Percentiles rank a stretch among this genome's conserved stretches.
phyloP scores from a whole-genome alignment of 2,113 vertebrate species.

The Euleptes europaea region DNA sequence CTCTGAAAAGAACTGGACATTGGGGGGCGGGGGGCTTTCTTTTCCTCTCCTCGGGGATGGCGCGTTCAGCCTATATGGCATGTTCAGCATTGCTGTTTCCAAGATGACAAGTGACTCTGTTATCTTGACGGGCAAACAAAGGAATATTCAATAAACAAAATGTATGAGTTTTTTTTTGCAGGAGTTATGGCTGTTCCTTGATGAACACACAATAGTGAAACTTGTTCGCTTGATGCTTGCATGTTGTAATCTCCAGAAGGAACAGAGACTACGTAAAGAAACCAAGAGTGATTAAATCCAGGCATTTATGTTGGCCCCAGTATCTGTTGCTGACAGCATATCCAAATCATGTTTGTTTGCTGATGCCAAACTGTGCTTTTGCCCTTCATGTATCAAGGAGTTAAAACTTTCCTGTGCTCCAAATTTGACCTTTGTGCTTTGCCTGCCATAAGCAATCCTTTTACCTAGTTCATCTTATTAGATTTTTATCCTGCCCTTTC shows the following conservation, averaged over 20 bases:
- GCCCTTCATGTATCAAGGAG: neutral
- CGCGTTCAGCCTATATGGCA: neutral
- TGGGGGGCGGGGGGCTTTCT: neutral
- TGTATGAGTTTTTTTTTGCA: neutral
- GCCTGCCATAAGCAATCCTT: neutral
- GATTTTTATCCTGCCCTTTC: too few relatives aligned
- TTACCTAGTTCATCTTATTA: neutral
- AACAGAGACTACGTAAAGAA: neutral
- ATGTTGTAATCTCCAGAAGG: neutral
- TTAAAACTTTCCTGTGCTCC: neutral
- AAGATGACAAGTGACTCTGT: constrained; percentile 7
- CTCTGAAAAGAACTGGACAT: constrained; percentile 4
- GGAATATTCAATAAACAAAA: neutral
- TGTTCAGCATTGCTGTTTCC: neutral
- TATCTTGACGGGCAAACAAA: constrained; percentile 27
- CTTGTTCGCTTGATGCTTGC: neutral
- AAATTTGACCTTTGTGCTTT: neutral
- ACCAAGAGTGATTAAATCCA: neutral
- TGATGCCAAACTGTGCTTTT: neutral
- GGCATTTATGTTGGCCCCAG: neutral
- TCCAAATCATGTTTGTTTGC: too few relatives aligned
- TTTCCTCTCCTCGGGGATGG: constrained; percentile 4
- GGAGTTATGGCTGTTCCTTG: neutral
- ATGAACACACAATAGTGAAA: constrained; percentile 8
- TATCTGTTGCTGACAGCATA: neutral